Conservation (phyloP, 2,888 invertebrate species). For the Cremastinae sp. region DNA sequence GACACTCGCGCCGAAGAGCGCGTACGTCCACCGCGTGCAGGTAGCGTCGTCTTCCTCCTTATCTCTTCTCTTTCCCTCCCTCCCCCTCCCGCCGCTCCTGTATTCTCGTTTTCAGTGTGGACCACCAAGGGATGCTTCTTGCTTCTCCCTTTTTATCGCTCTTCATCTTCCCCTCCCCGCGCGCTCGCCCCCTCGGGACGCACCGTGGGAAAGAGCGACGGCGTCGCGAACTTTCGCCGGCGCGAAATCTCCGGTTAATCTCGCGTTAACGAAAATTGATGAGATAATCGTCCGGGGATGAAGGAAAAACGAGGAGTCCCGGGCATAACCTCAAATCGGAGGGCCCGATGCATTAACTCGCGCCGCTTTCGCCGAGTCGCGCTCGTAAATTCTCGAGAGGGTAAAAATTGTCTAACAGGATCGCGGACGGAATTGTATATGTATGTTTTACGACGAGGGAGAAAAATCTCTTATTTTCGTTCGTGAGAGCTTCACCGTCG, state of each 20-base stretch:
- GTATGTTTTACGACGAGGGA: too few species aligned
- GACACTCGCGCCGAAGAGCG: not conserved
- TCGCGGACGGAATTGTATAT: constrained; percentile 4
- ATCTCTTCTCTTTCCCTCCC: constrained; percentile 30
- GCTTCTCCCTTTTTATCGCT: not conserved
- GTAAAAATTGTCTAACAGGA: not conserved
- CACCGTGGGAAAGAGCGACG: constrained; percentile 44
- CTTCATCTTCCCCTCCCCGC: too few species aligned
- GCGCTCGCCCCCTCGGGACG: constrained; percentile 7
- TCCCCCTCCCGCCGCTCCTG: not conserved
- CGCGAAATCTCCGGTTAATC: not conserved
- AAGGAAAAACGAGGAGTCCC: not conserved
- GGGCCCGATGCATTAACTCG: not conserved
- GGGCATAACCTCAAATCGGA: not conserved
- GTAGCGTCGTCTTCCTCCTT: constrained; percentile 7
- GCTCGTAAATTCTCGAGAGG: not conserved
- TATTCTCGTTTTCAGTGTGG: constrained; percentile 16
- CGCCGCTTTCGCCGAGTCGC: not conserved
- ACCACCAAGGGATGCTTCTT: constrained; percentile 46
- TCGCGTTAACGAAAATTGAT: too few species aligned
- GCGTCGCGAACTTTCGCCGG: constrained; percentile 10
- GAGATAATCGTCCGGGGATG: too few species aligned
- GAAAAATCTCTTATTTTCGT: too few species aligned
- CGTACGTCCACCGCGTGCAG: not conserved
- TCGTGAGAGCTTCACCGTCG: not conserved